Conservation (phyloP, 1,140 invertebrate genomes). For the Halyomorpha halys region DNA sequence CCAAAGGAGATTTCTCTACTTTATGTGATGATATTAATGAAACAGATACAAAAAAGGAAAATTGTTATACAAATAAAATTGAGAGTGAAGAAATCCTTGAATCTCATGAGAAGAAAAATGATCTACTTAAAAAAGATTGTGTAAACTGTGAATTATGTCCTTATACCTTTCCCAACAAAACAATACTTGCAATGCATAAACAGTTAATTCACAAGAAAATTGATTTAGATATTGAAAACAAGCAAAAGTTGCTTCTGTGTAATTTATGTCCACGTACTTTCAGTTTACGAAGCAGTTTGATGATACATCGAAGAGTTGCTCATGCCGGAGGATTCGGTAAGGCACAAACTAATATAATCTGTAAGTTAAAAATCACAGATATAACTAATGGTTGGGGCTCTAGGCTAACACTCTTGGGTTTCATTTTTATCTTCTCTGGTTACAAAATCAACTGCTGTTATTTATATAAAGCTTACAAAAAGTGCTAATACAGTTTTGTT, state of each 20-base stretch:
- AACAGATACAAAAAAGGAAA: slow-evolving; percentile 14
- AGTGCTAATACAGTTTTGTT: no score
- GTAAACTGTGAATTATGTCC: slow-evolving; percentile 40
- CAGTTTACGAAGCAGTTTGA: slow-evolving; percentile 67
- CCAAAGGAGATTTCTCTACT: slow-evolving; percentile 24
- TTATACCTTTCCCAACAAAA: slow-evolving; percentile 54
- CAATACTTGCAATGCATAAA: slow-evolving; percentile 60
- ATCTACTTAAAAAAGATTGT: background rate
- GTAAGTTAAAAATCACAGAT: no score
- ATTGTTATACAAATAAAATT: background rate
- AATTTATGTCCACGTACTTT: slow-evolving; percentile 67
- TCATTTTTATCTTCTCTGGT: no score
- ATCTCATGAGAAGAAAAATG: background rate
- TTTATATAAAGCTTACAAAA: no score
- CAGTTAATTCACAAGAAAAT: slow-evolving; percentile 51
- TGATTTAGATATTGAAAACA: slow-evolving; percentile 4
- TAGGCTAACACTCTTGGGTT: no score
- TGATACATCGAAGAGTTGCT: slow-evolving; percentile 68
- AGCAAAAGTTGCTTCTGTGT: slow-evolving; percentile 47
- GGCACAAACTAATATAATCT: background rate
- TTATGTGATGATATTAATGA: slow-evolving; percentile 21
- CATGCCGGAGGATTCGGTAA: slow-evolving; percentile 45
- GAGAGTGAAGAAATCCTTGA: background rate
- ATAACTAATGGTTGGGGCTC: no score
- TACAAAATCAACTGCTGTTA: no score